These are phyloP conservation scores for Pocillopora damicornis DNA, from an alignment of 64 coral and sea anemone species.

Conservation along the genomic window DNA sequence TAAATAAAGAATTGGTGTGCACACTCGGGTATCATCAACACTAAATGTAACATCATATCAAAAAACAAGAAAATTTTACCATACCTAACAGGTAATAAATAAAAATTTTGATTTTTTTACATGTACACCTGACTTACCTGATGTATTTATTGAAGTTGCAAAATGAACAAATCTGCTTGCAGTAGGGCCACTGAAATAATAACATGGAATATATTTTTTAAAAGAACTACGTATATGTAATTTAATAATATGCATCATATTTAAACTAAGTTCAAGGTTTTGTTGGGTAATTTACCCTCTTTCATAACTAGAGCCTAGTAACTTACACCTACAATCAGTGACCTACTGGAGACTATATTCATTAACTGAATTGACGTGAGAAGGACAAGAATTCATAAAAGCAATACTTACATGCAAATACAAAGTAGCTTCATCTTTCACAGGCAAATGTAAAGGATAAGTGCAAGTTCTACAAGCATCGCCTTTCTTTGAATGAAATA, in stretches of 20 bases:
- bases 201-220: not conserved
- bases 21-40: too few relatives aligned
- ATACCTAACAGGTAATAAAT: too few relatives aligned
- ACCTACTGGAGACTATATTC: too few relatives aligned
- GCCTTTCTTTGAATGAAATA: not conserved
- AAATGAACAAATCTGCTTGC: slow-evolving; percentile 73
- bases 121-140: slow-evolving; percentile 30
- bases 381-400: not conserved
- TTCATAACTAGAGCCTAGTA: too few relatives aligned
- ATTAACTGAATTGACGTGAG: too few relatives aligned
- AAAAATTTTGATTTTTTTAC: not conserved
- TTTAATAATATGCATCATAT: not conserved
- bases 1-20: too few relatives aligned
- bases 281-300: too few relatives aligned
- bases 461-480: not conserved
- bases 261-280: too few relatives aligned
- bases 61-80: too few relatives aligned
- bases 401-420: slow-evolving; percentile 71
- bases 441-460: not conserved
- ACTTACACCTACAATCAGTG: too few relatives aligned
- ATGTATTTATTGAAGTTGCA: slow-evolving; percentile 93
- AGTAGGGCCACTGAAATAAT: slow-evolving; percentile 71
- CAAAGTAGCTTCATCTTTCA: slow-evolving; percentile 29
- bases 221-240: not conserved
- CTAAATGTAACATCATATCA: too few relatives aligned